Base-by-base conservation (phyloP, 1,140 invertebrate genomes). In the Drosophila melanica region DNA sequence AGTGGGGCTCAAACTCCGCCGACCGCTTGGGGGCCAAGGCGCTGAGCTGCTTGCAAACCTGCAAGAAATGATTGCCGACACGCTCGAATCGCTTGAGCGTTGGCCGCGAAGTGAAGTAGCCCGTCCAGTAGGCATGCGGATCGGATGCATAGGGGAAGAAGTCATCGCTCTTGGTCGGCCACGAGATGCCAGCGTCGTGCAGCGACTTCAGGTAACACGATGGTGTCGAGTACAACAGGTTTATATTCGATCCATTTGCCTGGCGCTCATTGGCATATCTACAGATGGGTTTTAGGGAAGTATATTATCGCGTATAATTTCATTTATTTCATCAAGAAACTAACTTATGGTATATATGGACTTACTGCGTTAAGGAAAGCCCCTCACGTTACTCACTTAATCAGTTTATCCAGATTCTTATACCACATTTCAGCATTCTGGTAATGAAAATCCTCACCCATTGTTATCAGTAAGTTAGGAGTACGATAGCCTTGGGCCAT, bases 401-500 rank as follows among this genome's bases (percentile, higher is more conserved):
- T 97, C 12, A 98, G 93, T 86, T 96, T 97, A 86, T 99, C 97
- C 90, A 98, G 90, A 92, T 98, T 98, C 73, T 93, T 95, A 89
- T 94, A 99, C 95, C 96, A 98, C 91, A 95, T 95, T 77, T 95
- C 92, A 0, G 98, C 97, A 87, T 96, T 94, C 81, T 97, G 95
- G 92, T 97, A 99, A 75, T 96, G 94, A 90, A 99, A 99, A 93
- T 99, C 98, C 74, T 95, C 95, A 0, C 98, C 98, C 97, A 99
- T 98, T 0, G 97, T 91, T 51, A 98, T 93, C 50, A 98, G 93
- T 9, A 98, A 93, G 91, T 98, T 95, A 75, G 96, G 95, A 0
- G 95, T 95, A 51, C 92, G 91, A 90, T 95, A 96, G 10, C 91
- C 87, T 59, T 90, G 63, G 0, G 93, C 91, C 93, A 95, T 94